Conservation (phyloP, 2,888 invertebrate genomes). For the Acanthosepion lycidas region DNA sequence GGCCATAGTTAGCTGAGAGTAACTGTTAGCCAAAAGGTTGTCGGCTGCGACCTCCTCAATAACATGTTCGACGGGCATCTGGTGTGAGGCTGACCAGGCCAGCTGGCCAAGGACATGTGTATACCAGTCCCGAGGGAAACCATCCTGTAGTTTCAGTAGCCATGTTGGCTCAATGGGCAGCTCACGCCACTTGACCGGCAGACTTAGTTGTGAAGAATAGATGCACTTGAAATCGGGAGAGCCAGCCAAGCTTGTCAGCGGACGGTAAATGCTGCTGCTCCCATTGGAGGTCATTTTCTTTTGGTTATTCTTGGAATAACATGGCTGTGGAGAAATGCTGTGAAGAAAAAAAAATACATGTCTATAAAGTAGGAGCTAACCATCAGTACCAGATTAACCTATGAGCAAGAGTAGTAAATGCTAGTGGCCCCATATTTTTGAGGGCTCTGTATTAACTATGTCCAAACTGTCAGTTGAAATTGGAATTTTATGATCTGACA, state of each 20-base stretch:
- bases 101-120: constrained; percentile 64
- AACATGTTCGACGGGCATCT: constrained; percentile 59
- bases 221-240: constrained; percentile 69
- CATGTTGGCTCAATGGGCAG: constrained; percentile 67
- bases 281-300: constrained; percentile 55
- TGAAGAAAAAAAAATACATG: neutral
- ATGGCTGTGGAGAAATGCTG: constrained; percentile 44
- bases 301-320: constrained; percentile 39
- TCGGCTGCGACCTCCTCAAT: constrained; percentile 63
- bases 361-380: no score
- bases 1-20: constrained; percentile 71
- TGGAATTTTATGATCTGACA: no score
- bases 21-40: constrained; percentile 65
- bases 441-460: no score
- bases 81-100: constrained; percentile 62
- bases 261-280: constrained; percentile 66
- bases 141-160: constrained; percentile 60
- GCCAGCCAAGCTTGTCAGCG: constrained; percentile 67
- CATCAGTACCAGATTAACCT: no score
- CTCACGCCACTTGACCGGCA: constrained; percentile 69
- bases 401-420: no score
- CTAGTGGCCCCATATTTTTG: no score
- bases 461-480: no score
- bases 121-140: constrained; percentile 71
- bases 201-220: constrained; percentile 66